These are phyloP conservation scores for Centropristis striata DNA, from an alignment of 2,113 vertebrate species.

Conservation along the genomic window DNA sequence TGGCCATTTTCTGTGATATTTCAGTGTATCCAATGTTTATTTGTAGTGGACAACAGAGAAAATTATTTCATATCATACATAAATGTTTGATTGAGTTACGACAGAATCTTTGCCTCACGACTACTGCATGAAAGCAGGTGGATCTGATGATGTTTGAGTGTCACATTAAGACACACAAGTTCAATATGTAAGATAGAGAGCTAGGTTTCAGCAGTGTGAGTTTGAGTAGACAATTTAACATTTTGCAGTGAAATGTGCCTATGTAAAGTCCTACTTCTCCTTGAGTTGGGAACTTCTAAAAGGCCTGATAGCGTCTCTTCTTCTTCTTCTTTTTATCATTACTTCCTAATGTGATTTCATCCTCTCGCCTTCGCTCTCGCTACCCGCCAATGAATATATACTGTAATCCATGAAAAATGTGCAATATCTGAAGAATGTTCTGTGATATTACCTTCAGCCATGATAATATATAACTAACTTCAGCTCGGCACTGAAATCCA, in stretches of 20 bases:
- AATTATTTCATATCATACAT: too few relatives aligned
- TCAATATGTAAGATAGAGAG: neutral
- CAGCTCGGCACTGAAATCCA: constrained; percentile 40
- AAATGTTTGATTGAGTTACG: too few relatives aligned
- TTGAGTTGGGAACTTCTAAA: constrained; percentile 23
- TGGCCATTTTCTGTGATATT: neutral
- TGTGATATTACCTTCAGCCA: constrained; percentile 48
- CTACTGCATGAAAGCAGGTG: neutral
- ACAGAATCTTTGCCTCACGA: too few relatives aligned
- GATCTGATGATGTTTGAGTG: neutral
- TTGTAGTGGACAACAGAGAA: neutral
- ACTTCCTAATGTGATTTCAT: constrained; percentile 37
- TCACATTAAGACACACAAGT: constrained; percentile 1
- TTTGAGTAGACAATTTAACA: neutral
- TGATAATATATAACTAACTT: constrained; percentile 37
- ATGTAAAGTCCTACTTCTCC: neutral
- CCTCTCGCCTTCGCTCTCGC: constrained; percentile 6
- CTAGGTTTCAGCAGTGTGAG: neutral
- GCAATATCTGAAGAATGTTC: constrained; percentile 37
- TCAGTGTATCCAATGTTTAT: neutral
- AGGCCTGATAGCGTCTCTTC: neutral
- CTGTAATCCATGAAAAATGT: constrained; percentile 17
- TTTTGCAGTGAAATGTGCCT: neutral
- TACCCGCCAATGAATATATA: neutral
- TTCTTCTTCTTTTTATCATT: constrained; percentile 11